phyloP scores from a whole-genome alignment of 2,888 invertebrate species.

The Melieria picta region DNA sequence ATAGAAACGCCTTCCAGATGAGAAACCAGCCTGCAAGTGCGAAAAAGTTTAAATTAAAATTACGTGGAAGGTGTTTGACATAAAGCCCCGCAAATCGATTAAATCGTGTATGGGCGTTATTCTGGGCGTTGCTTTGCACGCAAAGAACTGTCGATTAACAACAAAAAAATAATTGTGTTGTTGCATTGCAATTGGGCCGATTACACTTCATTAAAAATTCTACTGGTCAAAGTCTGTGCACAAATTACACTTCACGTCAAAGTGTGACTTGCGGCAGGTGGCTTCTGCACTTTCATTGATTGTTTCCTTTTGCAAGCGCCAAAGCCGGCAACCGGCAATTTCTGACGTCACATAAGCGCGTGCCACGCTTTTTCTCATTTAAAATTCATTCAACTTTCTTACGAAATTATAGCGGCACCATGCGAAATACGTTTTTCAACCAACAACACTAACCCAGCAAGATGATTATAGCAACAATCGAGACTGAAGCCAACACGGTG shows the following conservation, averaged over 20 bases:
- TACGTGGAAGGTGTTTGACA: no score
- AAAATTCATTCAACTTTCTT: not conserved
- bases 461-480: constrained; percentile 70
- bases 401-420: not conserved
- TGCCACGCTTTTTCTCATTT: not conserved
- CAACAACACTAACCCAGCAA: constrained; percentile 69
- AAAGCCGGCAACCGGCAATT: not conserved
- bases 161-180: no score
- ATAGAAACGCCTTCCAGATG: constrained; percentile 90
- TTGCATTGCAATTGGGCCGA: no score
- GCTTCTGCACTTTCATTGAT: not conserved
- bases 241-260: no score
- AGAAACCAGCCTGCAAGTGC: constrained; percentile 85
- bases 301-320: not conserved
- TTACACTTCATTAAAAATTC: no score
- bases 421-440: not conserved
- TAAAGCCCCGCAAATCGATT: no score
- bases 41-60: constrained; percentile 30
- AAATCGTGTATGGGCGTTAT: no score
- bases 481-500: constrained; percentile 70
- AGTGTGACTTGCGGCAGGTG: not conserved
- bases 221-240: no score
- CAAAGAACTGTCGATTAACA: no score
- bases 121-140: no score
- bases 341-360: not conserved